Conservation (phyloP, 2,797 vertebrate genomes). For the Vireo griseus region DNA sequence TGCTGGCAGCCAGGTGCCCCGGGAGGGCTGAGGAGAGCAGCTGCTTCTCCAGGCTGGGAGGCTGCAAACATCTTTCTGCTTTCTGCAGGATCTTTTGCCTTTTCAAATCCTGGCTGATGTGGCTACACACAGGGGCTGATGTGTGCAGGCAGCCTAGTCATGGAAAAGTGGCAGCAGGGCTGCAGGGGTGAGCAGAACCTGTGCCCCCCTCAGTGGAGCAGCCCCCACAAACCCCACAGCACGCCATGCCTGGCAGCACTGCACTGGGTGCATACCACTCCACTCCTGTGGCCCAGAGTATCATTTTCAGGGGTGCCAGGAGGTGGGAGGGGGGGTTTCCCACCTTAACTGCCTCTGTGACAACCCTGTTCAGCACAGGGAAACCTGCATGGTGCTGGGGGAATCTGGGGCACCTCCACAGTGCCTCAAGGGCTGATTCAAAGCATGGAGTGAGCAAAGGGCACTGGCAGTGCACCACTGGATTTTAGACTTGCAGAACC, state of each 20-base stretch:
- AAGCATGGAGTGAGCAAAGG: background rate
- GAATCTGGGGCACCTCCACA: background rate
- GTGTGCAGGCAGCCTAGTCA: background rate
- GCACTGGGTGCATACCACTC: background rate
- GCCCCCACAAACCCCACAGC: background rate
- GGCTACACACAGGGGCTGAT: background rate
- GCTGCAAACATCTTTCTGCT: background rate
- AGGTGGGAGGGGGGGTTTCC: background rate
- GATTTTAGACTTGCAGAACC: background rate
- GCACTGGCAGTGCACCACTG: background rate
- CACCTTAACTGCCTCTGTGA: background rate
- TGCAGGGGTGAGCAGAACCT: background rate
- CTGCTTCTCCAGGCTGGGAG: background rate
- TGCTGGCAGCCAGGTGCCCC: background rate
- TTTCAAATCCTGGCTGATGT: background rate
- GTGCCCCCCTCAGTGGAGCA: background rate
- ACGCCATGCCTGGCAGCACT: background rate
- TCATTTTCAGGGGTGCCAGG: background rate
- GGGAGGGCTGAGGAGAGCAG: background rate
- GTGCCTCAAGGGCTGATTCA: background rate
- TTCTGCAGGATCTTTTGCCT: background rate
- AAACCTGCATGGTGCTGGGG: fast-evolving
- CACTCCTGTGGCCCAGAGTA: background rate
- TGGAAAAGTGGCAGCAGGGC: background rate
- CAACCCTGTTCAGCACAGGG: background rate